A percentile compares a stretch with the other conserved stretches of the same genome.
phyloP scores from a whole-genome alignment of 2,797 vertebrate species.

The Pangasius krempfi region DNA sequence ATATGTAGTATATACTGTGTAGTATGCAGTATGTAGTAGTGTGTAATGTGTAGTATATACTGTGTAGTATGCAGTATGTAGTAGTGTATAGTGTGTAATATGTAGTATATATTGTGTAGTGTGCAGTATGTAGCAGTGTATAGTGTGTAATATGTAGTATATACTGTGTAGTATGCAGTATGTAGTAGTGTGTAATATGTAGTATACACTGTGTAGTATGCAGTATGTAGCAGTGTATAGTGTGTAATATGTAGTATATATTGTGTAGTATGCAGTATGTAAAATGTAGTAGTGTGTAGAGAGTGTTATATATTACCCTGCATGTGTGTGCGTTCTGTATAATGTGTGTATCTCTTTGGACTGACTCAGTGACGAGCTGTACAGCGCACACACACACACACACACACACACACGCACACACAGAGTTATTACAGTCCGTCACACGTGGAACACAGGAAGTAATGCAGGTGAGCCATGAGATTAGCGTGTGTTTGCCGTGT shows the following conservation, averaged over 20 bases:
- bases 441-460: conserved; percentile 61
- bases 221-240: neutral
- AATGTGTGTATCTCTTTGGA: too few relatives aligned
- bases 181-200: neutral
- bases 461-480: conserved; percentile 43
- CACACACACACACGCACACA: neutral
- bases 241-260: neutral
- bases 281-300: neutral
- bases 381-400: neutral
- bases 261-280: neutral
- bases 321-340: neutral
- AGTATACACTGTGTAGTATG: neutral
- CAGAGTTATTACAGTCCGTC: conserved; percentile 50
- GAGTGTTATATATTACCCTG: neutral
- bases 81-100: neutral
- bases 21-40: too few relatives aligned
- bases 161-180: neutral
- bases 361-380: too few relatives aligned
- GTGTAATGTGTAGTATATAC: too few relatives aligned
- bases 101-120: neutral
- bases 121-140: neutral
- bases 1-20: neutral
- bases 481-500: conserved; percentile 25
- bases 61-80: neutral
- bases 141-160: neutral